phyloP scores from a whole-genome alignment of 2,797 vertebrate species.

The Megaceryle alcyon region DNA sequence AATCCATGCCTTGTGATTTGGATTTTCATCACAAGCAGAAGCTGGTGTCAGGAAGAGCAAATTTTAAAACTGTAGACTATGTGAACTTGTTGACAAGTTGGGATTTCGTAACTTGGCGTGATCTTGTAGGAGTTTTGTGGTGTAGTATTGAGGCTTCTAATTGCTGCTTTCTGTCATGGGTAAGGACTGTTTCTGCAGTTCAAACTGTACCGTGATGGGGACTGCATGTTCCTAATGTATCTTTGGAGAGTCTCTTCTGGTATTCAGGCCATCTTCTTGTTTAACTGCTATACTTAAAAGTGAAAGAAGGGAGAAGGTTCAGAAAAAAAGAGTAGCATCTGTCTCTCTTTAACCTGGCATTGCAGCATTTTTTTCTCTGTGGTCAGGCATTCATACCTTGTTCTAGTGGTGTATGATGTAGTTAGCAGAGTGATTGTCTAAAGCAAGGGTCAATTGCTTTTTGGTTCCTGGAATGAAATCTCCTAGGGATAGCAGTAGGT shows the following conservation, averaged over 20 bases:
- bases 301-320: background rate
- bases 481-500: background rate
- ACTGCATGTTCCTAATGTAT: background rate
- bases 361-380: background rate
- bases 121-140: background rate
- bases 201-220: background rate
- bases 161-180: background rate
- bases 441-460: background rate
- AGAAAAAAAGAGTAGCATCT: background rate
- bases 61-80: background rate
- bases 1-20: constrained; percentile 60
- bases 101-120: background rate
- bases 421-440: background rate
- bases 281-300: background rate
- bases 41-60: constrained; percentile 5
- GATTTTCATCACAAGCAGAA: constrained; percentile 10
- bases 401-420: background rate
- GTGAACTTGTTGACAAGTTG: constrained; percentile 26
- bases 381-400: background rate
- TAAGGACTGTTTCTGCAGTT: background rate
- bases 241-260: background rate
- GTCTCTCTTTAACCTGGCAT: background rate
- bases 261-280: background rate
- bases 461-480: background rate
- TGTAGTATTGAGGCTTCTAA: background rate